Percentiles rank a stretch among this genome's conserved stretches.
Evolutionary conservation across 2,888 invertebrate genomes (phyloP).

Genomic region (Stratiomys singularior): DNA sequence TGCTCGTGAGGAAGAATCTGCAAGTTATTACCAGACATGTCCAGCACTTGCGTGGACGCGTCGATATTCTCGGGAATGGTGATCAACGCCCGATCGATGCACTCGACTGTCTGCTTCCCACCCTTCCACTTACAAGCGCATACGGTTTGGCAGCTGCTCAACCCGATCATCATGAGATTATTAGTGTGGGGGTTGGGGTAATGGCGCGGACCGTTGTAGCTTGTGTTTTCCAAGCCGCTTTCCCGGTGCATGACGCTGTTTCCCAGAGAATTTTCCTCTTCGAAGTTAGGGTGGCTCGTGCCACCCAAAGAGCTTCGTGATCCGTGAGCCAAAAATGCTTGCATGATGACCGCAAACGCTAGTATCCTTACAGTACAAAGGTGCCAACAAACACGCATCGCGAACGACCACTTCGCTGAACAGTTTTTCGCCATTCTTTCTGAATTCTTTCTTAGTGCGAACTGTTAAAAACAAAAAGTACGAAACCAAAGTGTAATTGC

Average conservation of each 20-base stretch:
- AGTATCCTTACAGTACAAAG: neutral
- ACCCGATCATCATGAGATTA: constrained; percentile 47
- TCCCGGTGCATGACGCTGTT: constrained; percentile 17
- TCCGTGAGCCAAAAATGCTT: neutral
- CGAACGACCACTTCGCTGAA: neutral
- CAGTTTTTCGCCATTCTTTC: constrained; percentile 2
- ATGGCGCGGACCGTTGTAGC: constrained; percentile 1
- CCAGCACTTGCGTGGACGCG: constrained; percentile 89
- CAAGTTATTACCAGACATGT: constrained; percentile 88
- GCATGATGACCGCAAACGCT: neutral
- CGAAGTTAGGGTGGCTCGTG: neutral
- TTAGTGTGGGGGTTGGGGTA: constrained; percentile 48
- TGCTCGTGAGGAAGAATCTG: constrained; percentile 84
- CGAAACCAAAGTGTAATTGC: constrained; percentile 7
- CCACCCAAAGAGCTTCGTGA: neutral
- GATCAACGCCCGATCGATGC: constrained; percentile 83
- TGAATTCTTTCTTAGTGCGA: neutral
- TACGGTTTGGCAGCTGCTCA: constrained; percentile 74
- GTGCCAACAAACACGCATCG: neutral
- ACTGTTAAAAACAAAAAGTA: constrained; percentile 6
- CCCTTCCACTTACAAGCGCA: constrained; percentile 95
- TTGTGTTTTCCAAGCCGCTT: neutral
- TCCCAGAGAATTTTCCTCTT: constrained; percentile 15
- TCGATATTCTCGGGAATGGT: constrained; percentile 88
- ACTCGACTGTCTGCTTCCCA: constrained; percentile 93